Percentiles rank a stretch among this genome's conserved stretches.
phyloP scores from a whole-genome alignment of 2,797 vertebrate genomes.

The Chromis chromis region DNA sequence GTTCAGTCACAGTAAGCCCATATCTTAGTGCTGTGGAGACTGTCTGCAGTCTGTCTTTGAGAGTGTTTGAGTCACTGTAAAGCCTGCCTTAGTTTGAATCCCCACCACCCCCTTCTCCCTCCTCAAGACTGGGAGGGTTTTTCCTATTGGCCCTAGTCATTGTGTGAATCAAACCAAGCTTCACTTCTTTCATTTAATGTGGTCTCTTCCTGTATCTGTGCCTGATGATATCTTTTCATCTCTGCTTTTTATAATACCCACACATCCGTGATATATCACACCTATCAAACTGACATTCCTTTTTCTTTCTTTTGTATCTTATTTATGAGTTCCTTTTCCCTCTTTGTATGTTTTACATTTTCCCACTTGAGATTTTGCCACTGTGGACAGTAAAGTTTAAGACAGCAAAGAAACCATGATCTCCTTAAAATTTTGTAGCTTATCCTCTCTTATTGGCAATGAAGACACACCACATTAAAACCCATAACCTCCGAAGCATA shows the following conservation, averaged over 20 bases:
- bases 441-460: conserved; percentile 46
- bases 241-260: conserved; percentile 34
- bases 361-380: conserved; percentile 29
- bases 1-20: conserved; percentile 54
- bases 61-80: conserved; percentile 72
- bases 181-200: conserved; percentile 63
- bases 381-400: conserved; percentile 28
- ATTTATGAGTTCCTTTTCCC: background rate
- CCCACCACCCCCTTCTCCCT: conserved; percentile 76
- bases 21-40: conserved; percentile 60
- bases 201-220: conserved; percentile 30
- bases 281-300: conserved; percentile 34
- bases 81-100: conserved; percentile 78
- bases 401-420: conserved; percentile 42
- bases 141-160: conserved; percentile 79
- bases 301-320: conserved; percentile 31
- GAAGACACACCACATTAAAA: conserved; percentile 59
- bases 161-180: conserved; percentile 74
- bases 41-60: conserved; percentile 72
- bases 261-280: conserved; percentile 36
- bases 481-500: conserved; percentile 54
- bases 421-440: conserved; percentile 38
- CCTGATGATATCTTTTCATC: conserved; percentile 38
- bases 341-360: conserved; percentile 38
- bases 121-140: conserved; percentile 80